These are phyloP conservation scores for Lonchura striata DNA, from an alignment of 2,113 vertebrate species.

Conservation along the genomic window DNA sequence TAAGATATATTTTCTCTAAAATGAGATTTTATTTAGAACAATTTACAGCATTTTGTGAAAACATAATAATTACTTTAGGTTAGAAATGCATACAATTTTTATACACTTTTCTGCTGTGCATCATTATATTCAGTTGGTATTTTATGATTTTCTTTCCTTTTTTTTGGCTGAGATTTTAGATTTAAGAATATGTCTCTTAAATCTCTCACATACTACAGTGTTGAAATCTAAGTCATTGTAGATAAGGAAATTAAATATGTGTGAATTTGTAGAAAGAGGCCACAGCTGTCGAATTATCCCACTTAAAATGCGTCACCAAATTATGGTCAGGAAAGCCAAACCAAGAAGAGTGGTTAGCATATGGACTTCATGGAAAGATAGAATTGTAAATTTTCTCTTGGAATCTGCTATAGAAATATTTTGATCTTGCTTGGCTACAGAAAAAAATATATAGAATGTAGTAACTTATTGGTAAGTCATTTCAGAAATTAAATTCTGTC, in stretches of 20 bases:
- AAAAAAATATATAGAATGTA: not conserved
- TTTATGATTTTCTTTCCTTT: not conserved
- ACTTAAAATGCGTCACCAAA: not conserved
- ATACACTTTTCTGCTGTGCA: not conserved
- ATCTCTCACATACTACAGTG: not conserved
- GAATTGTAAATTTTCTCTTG: not conserved
- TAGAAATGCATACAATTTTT: not conserved
- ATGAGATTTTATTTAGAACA: not conserved
- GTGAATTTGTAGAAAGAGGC: not conserved
- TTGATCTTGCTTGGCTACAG: not conserved
- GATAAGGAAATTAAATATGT: not conserved
- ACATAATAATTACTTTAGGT: not conserved
- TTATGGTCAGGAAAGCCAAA: not conserved
- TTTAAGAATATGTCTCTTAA: no score
- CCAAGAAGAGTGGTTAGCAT: not conserved
- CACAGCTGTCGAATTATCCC: not conserved
- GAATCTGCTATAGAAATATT: constrained; percentile 5
- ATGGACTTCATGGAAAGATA: not conserved
- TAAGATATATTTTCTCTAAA: not conserved
- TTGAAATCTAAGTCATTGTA: not conserved
- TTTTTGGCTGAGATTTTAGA: not conserved
- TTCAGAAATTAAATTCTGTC: not conserved
- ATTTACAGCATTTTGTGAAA: not conserved
- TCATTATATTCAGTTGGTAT: not conserved
- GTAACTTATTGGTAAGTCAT: not conserved